phyloP scores from a whole-genome alignment of 2,888 invertebrate species.

The Dilophus febrilis region DNA sequence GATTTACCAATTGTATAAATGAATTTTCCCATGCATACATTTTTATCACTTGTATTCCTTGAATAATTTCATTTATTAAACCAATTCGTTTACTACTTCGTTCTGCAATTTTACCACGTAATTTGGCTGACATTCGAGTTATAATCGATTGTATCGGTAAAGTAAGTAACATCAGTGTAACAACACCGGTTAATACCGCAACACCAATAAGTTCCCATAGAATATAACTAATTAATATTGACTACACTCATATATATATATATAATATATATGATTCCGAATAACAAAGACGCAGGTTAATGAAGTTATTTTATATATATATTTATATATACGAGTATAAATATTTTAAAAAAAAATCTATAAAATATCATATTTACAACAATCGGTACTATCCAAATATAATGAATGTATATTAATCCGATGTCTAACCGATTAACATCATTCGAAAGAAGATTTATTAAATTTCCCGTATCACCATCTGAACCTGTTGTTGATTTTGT shows the following conservation, averaged over 20 bases:
- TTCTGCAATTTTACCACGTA: slow-evolving; percentile 60
- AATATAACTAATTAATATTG: slow-evolving; percentile 48
- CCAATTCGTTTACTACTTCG: slow-evolving; percentile 81
- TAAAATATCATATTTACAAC: too few relatives aligned
- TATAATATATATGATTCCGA: too few relatives aligned
- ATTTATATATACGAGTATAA: too few relatives aligned
- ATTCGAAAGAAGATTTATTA: slow-evolving; percentile 78
- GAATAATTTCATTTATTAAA: slow-evolving; percentile 87
- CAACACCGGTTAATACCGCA: slow-evolving; percentile 60
- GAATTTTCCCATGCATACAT: slow-evolving; percentile 95
- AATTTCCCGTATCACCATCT: slow-evolving; percentile 67
- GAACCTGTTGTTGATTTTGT: slow-evolving; percentile 49
- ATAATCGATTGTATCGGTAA: slow-evolving; percentile 58
- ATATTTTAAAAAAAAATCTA: too few relatives aligned
- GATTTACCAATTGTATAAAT: slow-evolving; percentile 64
- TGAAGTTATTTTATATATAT: too few relatives aligned
- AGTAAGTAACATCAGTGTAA: slow-evolving; percentile 55
- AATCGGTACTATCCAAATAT: slow-evolving; percentile 66
- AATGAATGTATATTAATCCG: slow-evolving; percentile 56
- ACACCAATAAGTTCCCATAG: slow-evolving; percentile 59
- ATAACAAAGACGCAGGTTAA: too few relatives aligned
- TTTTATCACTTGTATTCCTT: slow-evolving; percentile 86
- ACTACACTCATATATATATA: slow-evolving; percentile 4
- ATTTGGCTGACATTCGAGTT: slow-evolving; percentile 24
- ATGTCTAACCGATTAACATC: slow-evolving; percentile 74